Percentiles rank a stretch among this genome's conserved stretches.
These are phyloP conservation scores for Pyrrhia umbra DNA, from an alignment of 2,888 invertebrate genomes.

Conservation along the genomic window DNA sequence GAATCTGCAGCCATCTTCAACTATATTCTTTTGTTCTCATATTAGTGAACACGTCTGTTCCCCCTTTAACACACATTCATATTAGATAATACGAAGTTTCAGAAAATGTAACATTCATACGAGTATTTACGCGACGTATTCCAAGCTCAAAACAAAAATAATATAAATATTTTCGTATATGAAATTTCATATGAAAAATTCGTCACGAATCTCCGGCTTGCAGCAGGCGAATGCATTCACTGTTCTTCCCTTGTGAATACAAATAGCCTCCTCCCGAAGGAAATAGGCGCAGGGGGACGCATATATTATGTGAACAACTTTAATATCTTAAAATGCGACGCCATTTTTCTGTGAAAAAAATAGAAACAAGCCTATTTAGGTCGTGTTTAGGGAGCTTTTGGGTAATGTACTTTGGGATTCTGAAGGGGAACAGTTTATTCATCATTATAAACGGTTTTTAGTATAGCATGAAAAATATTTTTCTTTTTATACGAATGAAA, in stretches of 20 bases:
- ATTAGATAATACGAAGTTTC: slow-evolving; percentile 34
- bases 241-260: slow-evolving; percentile 79
- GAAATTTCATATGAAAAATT: slow-evolving; percentile 73
- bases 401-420: slow-evolving; percentile 19
- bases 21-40: slow-evolving; percentile 11
- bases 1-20: not conserved
- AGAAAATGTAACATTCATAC: slow-evolving; percentile 47
- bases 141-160: slow-evolving; percentile 52
- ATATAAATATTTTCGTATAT: slow-evolving; percentile 65
- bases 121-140: slow-evolving; percentile 39
- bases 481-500: not conserved
- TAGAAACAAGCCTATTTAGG: slow-evolving; percentile 46
- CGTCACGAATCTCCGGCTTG: slow-evolving; percentile 71
- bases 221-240: slow-evolving; percentile 77
- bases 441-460: not conserved
- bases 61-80: slow-evolving; percentile 30
- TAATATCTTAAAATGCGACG: slow-evolving; percentile 78
- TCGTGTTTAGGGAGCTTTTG: slow-evolving; percentile 21
- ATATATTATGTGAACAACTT: slow-evolving; percentile 77
- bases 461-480: not conserved
- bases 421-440: not conserved
- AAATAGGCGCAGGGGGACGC: slow-evolving; percentile 73
- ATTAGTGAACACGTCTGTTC: slow-evolving; percentile 23
- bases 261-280: slow-evolving; percentile 74
- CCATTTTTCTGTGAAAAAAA: slow-evolving; percentile 63